Conservation (phyloP, 2,797 vertebrate genomes). For the Synanceia verrucosa region DNA sequence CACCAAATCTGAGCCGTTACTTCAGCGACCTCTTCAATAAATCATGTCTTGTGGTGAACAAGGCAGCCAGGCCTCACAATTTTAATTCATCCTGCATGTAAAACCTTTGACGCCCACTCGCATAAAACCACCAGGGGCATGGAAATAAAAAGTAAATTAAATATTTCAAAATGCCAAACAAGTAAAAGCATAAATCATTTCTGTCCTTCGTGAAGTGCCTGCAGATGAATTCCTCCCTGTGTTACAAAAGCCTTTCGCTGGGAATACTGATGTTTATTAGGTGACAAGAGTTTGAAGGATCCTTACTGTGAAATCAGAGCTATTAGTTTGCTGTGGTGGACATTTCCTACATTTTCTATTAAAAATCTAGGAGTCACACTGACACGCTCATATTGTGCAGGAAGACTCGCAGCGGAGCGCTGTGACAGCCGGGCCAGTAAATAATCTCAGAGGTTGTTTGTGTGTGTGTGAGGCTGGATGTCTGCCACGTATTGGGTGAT, state of each 20-base stretch:
- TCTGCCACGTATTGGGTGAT: slow-evolving; percentile 57
- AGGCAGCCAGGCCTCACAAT: slow-evolving; percentile 7
- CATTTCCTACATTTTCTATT: slow-evolving; percentile 57
- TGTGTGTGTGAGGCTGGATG: slow-evolving; percentile 48
- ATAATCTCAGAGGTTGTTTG: slow-evolving; percentile 36
- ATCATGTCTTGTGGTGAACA: not conserved
- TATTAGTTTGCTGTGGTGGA: slow-evolving; percentile 56
- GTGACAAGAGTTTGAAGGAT: slow-evolving; percentile 37
- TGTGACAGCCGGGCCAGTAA: slow-evolving; percentile 41
- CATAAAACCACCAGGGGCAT: slow-evolving; percentile 2
- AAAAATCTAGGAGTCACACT: slow-evolving; percentile 62
- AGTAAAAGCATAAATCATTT: slow-evolving; percentile 17
- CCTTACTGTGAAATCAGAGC: slow-evolving; percentile 48
- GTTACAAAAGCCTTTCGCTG: not conserved
- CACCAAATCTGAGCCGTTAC: slow-evolving; percentile 3
- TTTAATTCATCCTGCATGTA: slow-evolving; percentile 1
- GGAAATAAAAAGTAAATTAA: not conserved
- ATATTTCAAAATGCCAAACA: slow-evolving; percentile 12
- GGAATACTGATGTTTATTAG: slow-evolving; percentile 16
- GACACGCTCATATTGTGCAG: slow-evolving; percentile 46
- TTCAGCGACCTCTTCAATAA: slow-evolving; percentile 21
- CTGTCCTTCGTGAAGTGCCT: not conserved
- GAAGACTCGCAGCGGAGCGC: slow-evolving; percentile 35
- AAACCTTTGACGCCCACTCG: slow-evolving; percentile 3
- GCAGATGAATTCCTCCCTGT: slow-evolving; percentile 6